Evolutionary conservation across 2,797 vertebrate species (phyloP).

Genomic region (Lepus oiostolus): DNA sequence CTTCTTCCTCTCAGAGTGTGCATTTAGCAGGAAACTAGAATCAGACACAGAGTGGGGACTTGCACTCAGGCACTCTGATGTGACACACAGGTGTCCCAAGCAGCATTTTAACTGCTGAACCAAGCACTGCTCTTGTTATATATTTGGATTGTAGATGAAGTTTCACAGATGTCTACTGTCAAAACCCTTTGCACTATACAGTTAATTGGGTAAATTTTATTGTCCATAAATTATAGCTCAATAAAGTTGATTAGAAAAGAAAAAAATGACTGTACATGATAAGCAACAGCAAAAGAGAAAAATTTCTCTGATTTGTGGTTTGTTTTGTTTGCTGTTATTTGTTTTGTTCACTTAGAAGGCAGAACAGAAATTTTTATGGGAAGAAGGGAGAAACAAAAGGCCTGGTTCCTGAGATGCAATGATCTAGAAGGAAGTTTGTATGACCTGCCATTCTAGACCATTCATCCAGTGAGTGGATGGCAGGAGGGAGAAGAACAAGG

Average conservation of each 20-base stretch:
- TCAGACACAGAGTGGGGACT: too few species aligned
- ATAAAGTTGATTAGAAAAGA: constrained; percentile 10
- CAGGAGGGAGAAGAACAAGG: neutral
- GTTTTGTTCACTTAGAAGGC: constrained; percentile 20
- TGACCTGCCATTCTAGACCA: neutral
- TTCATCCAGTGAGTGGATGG: neutral
- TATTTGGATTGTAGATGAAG: neutral
- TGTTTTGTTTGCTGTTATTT: neutral
- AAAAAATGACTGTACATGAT: neutral
- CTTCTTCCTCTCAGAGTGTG: too few species aligned
- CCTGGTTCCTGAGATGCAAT: neutral
- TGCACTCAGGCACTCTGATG: too few species aligned
- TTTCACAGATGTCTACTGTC: neutral
- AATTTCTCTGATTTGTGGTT: neutral
- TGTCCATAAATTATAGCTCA: neutral
- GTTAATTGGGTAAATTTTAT: neutral
- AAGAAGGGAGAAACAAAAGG: neutral
- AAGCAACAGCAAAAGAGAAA: neutral
- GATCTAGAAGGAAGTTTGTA: neutral
- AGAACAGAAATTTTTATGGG: neutral
- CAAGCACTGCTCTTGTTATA: neutral
- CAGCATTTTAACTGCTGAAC: too few species aligned
- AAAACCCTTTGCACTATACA: neutral
- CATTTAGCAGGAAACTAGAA: too few species aligned
- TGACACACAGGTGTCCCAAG: too few species aligned